These are phyloP conservation scores for Aselliscus stoliczkanus DNA, from an alignment of 2,797 vertebrate species.

Conservation along the genomic window DNA sequence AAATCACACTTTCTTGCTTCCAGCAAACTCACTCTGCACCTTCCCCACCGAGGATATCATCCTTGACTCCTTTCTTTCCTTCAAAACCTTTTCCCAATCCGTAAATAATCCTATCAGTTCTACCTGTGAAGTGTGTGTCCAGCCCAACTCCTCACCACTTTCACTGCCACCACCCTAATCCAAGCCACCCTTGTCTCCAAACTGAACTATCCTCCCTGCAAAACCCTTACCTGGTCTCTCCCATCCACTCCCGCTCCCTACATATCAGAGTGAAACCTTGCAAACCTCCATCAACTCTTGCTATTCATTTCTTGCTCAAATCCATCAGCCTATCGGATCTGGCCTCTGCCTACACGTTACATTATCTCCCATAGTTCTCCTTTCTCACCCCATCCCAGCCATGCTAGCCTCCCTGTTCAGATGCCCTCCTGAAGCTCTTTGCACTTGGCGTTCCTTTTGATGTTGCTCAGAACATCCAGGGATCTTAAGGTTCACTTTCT, in stretches of 20 bases:
- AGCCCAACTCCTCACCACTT: not conserved
- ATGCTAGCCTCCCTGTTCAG: too few relatives aligned
- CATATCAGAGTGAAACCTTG: not conserved
- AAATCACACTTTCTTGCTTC: not conserved
- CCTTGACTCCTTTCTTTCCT: not conserved
- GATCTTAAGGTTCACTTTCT: not conserved
- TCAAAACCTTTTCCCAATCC: not conserved
- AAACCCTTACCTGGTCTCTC: not conserved
- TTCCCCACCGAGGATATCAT: not conserved
- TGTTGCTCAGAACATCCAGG: not conserved
- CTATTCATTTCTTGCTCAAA: not conserved
- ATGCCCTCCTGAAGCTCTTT: not conserved
- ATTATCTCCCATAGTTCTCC: not conserved
- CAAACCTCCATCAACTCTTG: not conserved
- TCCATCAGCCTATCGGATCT: not conserved
- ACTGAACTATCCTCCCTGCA: not conserved
- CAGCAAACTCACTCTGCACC: not conserved
- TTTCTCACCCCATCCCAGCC: not conserved
- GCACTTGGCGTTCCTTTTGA: not conserved
- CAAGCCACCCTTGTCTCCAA: not conserved
- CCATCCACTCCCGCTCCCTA: not conserved
- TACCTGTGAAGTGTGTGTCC: not conserved
- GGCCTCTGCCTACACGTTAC: too few relatives aligned
- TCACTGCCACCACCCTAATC: not conserved
- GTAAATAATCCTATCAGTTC: not conserved